Conservation (phyloP, 2,113 vertebrate genomes). For the Sus scrofa region T2T-Sscrofa CM000828.6:52435001-52435500, state of each 20-base stretch:
- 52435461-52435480: not conserved
- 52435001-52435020: constrained; percentile 41
- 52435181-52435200: too few relatives aligned
- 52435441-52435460: not conserved
- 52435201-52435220: too few relatives aligned
- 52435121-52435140: too few relatives aligned
- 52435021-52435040: too few relatives aligned
- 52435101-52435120: too few relatives aligned
- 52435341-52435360: constrained; percentile 61
- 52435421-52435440: constrained; percentile 37
- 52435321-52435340: constrained; percentile 54
- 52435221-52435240: too few relatives aligned
- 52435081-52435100: too few relatives aligned
- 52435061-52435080: too few relatives aligned
- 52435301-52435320: constrained; percentile 26
- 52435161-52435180: too few relatives aligned
- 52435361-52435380: constrained; percentile 19
- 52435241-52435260: not conserved
- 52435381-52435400: constrained; percentile 48
- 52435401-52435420: constrained; percentile 36
- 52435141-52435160: too few relatives aligned
- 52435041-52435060: too few relatives aligned
- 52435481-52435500: not conserved
- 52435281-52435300: constrained; percentile 26
- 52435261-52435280: constrained; percentile 66